Conservation (phyloP, 2,888 invertebrate species). For the Gibbula magus region DNA sequence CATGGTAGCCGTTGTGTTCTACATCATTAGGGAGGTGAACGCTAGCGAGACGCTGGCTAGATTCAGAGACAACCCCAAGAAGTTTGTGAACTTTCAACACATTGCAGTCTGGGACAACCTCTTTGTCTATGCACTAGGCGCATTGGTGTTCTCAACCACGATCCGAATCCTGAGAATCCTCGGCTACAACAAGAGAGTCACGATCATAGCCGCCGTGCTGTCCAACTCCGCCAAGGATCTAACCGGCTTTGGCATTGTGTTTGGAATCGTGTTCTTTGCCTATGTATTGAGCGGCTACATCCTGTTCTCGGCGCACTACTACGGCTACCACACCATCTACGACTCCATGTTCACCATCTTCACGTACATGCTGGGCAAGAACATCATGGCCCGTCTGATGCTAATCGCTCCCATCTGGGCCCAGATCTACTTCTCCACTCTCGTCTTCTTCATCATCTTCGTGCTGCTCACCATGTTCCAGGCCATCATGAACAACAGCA, state of each 20-base stretch:
- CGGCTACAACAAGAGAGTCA: slow-evolving; percentile 76
- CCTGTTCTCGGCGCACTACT: slow-evolving; percentile 64
- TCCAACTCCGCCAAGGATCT: slow-evolving; percentile 71
- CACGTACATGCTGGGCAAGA: slow-evolving; percentile 62
- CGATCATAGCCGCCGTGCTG: slow-evolving; percentile 75
- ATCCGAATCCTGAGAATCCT: slow-evolving; percentile 69
- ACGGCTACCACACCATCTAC: slow-evolving; percentile 68
- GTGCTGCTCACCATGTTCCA: slow-evolving; percentile 61
- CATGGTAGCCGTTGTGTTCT: slow-evolving; percentile 64
- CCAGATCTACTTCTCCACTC: slow-evolving; percentile 56
- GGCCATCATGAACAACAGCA: slow-evolving; percentile 61
- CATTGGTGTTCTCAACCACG: slow-evolving; percentile 53
- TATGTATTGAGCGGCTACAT: slow-evolving; percentile 70
- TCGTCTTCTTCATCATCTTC: slow-evolving; percentile 58
- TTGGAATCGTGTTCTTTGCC: slow-evolving; percentile 71
- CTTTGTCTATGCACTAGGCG: slow-evolving; percentile 48
- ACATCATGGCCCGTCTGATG: slow-evolving; percentile 49
- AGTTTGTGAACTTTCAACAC: slow-evolving; percentile 71
- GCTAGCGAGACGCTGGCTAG: slow-evolving; percentile 38
- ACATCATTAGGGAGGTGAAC: slow-evolving; percentile 60
- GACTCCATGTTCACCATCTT: slow-evolving; percentile 74
- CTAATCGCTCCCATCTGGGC: slow-evolving; percentile 49
- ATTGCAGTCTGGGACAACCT: slow-evolving; percentile 75
- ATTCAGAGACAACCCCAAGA: slow-evolving; percentile 50
- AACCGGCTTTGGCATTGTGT: slow-evolving; percentile 74